These are phyloP conservation scores for Gephyroberyx darwinii DNA, from an alignment of 2,797 vertebrate species.

Conservation along the genomic window DNA sequence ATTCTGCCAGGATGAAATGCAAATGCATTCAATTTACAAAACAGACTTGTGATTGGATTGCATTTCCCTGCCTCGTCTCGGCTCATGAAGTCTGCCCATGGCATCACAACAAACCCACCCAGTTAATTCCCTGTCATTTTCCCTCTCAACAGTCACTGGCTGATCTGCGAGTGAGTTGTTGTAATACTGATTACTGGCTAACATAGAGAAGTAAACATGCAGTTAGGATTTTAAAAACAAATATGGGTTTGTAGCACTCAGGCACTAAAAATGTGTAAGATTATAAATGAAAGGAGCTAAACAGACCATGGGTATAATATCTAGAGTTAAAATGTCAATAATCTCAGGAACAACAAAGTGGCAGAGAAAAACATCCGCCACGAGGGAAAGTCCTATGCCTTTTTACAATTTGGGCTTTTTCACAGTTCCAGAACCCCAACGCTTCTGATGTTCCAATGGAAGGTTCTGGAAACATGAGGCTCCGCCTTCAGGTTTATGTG, in stretches of 20 bases:
- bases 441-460: constrained; percentile 23
- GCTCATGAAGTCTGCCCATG: background rate
- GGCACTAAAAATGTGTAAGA: constrained; percentile 51
- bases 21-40: constrained; percentile 41
- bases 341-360: constrained; percentile 29
- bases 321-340: constrained; percentile 54
- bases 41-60: background rate
- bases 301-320: constrained; percentile 33
- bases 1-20: constrained; percentile 28
- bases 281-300: constrained; percentile 39
- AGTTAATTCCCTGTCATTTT: constrained; percentile 10
- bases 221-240: constrained; percentile 25
- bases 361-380: constrained; percentile 47
- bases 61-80: background rate
- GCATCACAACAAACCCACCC: constrained; percentile 10
- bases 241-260: constrained; percentile 36
- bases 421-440: constrained; percentile 46
- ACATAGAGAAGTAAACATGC: constrained; percentile 54
- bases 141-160: constrained; percentile 27
- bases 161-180: constrained; percentile 46
- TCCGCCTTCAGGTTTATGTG: constrained; percentile 78
- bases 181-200: constrained; percentile 74
- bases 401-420: constrained; percentile 28
- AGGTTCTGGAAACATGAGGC: constrained; percentile 51
- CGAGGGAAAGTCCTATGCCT: constrained; percentile 57